phyloP scores from a whole-genome alignment of 2,113 vertebrate species.

The Pandion haliaetus region DNA sequence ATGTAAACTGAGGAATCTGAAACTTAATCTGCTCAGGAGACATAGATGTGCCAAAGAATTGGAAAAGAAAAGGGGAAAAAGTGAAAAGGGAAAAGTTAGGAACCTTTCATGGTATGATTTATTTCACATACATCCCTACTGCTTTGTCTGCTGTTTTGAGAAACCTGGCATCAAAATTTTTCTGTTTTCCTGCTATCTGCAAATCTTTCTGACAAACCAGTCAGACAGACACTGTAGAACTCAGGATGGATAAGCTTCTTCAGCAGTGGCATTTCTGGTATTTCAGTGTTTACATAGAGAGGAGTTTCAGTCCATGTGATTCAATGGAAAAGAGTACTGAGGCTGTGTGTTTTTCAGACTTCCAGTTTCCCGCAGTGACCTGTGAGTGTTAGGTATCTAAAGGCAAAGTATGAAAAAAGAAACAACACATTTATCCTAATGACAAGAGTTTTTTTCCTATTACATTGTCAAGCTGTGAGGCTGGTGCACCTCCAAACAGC shows the following conservation, averaged over 20 bases:
- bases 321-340: background rate
- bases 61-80: background rate
- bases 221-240: slow-evolving; percentile 31
- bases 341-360: background rate
- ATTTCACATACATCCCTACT: background rate
- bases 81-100: background rate
- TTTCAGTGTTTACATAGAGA: slow-evolving; percentile 33
- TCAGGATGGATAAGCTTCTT: slow-evolving; percentile 30
- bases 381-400: background rate
- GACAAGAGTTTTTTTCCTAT: background rate
- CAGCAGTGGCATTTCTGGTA: slow-evolving; percentile 50
- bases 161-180: background rate
- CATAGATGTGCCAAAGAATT: background rate
- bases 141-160: background rate
- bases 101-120: background rate
- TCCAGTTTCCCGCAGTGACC: background rate
- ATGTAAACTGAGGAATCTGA: background rate
- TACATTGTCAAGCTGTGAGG: background rate
- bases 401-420: background rate
- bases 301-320: background rate
- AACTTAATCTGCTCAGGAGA: background rate
- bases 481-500: background rate
- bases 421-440: background rate
- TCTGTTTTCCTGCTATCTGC: slow-evolving; percentile 39
- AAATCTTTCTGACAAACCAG: slow-evolving; percentile 35